Base-by-base conservation (phyloP, 2,888 invertebrate genomes). In the Dynastes grantii region DNA sequence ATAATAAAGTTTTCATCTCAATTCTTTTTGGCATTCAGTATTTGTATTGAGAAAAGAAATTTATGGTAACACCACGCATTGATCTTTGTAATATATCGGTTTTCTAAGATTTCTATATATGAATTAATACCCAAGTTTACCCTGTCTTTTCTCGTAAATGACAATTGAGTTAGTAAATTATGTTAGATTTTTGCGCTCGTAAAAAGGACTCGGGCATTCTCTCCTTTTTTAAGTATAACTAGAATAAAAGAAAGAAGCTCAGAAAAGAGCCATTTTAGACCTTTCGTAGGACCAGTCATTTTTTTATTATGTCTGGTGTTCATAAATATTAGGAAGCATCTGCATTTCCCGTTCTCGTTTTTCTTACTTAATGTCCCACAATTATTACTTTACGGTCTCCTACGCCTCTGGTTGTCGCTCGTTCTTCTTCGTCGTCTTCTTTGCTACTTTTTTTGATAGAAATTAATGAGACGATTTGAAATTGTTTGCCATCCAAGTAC, bases 311-410 rank as follows among this genome's bases (percentile, higher is more conserved):
- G 73, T 45, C 45, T 61, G 73, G 29, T 45, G n/a, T 75, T 61
- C 45, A 61, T 75, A 75, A 75, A 75, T 49, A 45, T 61, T 61
- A 45, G 45, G 58, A 75, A 75, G 27, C 73, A 61, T 75, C 61
- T 75, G 73, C 73, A 75, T 75, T 75, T 29, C 61, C 61, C 58
- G 16, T 40, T 75, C 22, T 61, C 61, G 27, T 75, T 63, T 61
- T 45, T 37, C 78, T 55, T 65, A n/a, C 78, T 73, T 78, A 78
- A 78, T 78, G 78, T 78, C 40, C 78, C 75, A 65, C 78, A 65
- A 64, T 78, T 78, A 78, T 73, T 78, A 65, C 78, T 78, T 78
- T 64, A 78, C 78, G 78, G 75, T 78, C 45, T 29, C 55, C 49
- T 49, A 29, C 73, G 16, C 27, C 13, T 22, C 27, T 16, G 29